Conservation (phyloP, 1,140 invertebrate genomes). For the Drosophila pandora region DNA sequence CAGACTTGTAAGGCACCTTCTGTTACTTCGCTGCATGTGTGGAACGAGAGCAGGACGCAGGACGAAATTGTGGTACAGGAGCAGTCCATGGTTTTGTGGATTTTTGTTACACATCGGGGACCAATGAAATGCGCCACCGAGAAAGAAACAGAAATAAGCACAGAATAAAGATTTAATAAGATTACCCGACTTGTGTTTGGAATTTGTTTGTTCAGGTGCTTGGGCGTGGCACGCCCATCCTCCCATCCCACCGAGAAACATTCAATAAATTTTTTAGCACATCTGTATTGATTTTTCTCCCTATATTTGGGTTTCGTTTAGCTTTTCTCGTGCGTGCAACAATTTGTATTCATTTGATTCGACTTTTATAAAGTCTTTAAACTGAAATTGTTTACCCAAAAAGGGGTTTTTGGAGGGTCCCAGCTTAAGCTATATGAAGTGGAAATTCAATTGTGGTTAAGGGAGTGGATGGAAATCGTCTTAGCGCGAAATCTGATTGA, state of each 20-base stretch:
- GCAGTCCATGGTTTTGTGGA: conserved; percentile 35
- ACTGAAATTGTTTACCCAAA: conserved; percentile 49
- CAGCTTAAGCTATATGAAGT: conserved; percentile 38
- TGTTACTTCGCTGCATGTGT: conserved; percentile 85
- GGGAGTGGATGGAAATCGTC: conserved; percentile 17
- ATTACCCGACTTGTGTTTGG: conserved; percentile 68
- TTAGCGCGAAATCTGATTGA: conserved; percentile 39
- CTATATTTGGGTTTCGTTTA: conserved; percentile 18
- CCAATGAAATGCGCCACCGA: conserved; percentile 53
- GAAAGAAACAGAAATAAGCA: conserved; percentile 39
- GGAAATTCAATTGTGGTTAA: conserved; percentile 55
- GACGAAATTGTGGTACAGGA: not conserved
- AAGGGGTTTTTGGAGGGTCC: conserved; percentile 14
- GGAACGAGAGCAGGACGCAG: not conserved
- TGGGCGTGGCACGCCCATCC: conserved; percentile 44
- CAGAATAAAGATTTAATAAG: conserved; percentile 68
- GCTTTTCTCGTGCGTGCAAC: conserved; percentile 10
- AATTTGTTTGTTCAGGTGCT: conserved; percentile 67
- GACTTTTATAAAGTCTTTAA: conserved; percentile 44
- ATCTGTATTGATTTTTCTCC: conserved; percentile 46
- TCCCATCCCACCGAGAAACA: conserved; percentile 9
- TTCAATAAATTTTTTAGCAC: conserved; percentile 60
- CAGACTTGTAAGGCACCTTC: conserved; percentile 87
- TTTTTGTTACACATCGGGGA: conserved; percentile 73
- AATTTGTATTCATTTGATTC: conserved; percentile 62